Evolutionary conservation across 2,113 vertebrate species (phyloP).

Genomic region (Lampris incognitus): DNA sequence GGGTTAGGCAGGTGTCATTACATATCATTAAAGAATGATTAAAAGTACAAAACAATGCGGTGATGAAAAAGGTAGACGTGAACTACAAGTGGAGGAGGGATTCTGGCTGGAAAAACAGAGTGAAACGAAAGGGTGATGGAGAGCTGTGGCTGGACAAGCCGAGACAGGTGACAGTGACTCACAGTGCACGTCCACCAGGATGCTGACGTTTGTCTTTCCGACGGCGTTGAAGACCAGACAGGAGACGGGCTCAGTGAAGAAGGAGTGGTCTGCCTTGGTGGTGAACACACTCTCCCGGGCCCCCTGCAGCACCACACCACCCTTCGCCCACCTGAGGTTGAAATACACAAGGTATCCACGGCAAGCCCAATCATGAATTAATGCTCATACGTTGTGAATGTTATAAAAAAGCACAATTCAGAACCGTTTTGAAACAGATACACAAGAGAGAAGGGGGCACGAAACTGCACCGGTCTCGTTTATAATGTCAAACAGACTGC

Average conservation of each 20-base stretch:
- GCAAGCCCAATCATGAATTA: background rate
- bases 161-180: slow-evolving; percentile 72
- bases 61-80: too few relatives aligned
- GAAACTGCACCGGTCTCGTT: too few relatives aligned
- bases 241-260: slow-evolving; percentile 97
- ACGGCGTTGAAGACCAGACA: slow-evolving; percentile 96
- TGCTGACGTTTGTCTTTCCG: slow-evolving; percentile 98
- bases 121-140: background rate
- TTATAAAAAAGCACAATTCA: too few relatives aligned
- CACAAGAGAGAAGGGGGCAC: too few relatives aligned
- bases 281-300: slow-evolving; percentile 90
- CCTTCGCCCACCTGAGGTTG: slow-evolving; percentile 92
- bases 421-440: too few relatives aligned
- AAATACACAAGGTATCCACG: background rate
- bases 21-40: too few relatives aligned
- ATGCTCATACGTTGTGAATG: too few relatives aligned
- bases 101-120: too few relatives aligned
- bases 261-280: slow-evolving; percentile 96
- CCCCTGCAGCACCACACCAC: slow-evolving; percentile 91
- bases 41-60: too few relatives aligned
- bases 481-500: background rate
- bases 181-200: slow-evolving; percentile 97
- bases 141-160: slow-evolving; percentile 3
- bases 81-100: too few relatives aligned
- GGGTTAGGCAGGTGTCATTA: too few relatives aligned